phyloP scores from a whole-genome alignment of 2,888 invertebrate species.

The Thelaira solivaga region DNA sequence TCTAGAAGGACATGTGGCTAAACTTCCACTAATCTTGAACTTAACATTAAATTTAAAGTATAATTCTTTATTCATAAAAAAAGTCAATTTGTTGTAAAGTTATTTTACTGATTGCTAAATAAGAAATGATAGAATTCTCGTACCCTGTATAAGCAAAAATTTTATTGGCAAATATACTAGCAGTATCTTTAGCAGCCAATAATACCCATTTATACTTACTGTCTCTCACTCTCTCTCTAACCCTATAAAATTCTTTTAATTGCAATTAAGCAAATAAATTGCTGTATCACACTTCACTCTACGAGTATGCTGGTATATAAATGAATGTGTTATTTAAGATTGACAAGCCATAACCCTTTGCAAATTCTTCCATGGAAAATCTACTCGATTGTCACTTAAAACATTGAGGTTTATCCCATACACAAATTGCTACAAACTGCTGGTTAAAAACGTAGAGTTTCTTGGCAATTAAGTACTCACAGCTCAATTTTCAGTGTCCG shows the following conservation, averaged over 20 bases:
- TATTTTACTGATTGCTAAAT: too few relatives aligned
- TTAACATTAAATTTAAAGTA: too few relatives aligned
- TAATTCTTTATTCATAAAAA: too few relatives aligned
- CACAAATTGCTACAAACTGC: not conserved
- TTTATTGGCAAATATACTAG: too few relatives aligned
- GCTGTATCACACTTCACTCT: not conserved
- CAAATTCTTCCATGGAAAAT: constrained; percentile 34
- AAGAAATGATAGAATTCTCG: too few relatives aligned
- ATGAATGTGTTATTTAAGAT: not conserved
- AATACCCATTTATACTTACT: not conserved
- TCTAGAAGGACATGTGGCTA: too few relatives aligned
- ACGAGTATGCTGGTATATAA: too few relatives aligned
- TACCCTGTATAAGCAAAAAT: too few relatives aligned
- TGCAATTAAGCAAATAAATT: not conserved
- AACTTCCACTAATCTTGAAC: too few relatives aligned
- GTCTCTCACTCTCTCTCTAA: not conserved
- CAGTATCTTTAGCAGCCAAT: too few relatives aligned
- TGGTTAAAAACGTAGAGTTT: not conserved
- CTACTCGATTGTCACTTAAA: constrained; percentile 5
- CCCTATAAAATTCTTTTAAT: constrained; percentile 2
- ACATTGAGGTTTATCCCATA: not conserved
- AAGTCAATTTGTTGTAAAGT: too few relatives aligned
- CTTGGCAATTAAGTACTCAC: constrained; percentile 33
- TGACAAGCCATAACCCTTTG: not conserved
- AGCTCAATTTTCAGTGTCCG: constrained; percentile 8